These are phyloP conservation scores for Harpalus rubripes DNA, from an alignment of 2,888 invertebrate genomes.

Conservation along the genomic window DNA sequence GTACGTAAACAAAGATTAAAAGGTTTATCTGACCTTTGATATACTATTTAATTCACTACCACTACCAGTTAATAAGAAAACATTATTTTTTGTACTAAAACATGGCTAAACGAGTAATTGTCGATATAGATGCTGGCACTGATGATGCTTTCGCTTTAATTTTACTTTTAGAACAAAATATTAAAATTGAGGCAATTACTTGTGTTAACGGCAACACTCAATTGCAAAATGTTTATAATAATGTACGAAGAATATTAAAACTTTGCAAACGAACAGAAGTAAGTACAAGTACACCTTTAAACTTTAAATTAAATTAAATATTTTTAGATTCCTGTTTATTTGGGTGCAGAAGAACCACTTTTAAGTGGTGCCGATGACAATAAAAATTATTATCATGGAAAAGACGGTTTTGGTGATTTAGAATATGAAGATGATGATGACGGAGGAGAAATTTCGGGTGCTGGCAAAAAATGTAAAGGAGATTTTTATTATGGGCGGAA, in stretches of 20 bases:
- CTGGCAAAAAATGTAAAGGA: conserved; percentile 83
- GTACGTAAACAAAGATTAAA: neutral
- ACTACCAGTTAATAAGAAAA: neutral
- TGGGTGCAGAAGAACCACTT: conserved; percentile 81
- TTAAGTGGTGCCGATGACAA: conserved; percentile 75
- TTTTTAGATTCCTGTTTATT: conserved; percentile 84
- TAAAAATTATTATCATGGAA: conserved; percentile 81
- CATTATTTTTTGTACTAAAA: neutral
- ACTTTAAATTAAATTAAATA: conserved; percentile 24
- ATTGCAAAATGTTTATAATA: conserved; percentile 84
- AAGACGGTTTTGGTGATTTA: conserved; percentile 86
- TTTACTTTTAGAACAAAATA: conserved; percentile 77
- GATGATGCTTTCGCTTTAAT: conserved; percentile 84
- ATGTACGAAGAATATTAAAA: conserved; percentile 84
- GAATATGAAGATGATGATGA: conserved; percentile 76
- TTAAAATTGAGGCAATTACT: conserved; percentile 86
- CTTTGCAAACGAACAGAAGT: conserved; percentile 82
- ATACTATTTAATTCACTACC: neutral
- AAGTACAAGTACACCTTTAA: conserved; percentile 74
- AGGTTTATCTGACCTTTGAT: conserved; percentile 12
- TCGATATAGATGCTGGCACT: conserved; percentile 83
- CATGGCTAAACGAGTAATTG: conserved; percentile 74
- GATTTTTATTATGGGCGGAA: conserved; percentile 89
- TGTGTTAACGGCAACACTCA: conserved; percentile 87
- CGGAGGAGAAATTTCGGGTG: neutral